Evolutionary conservation across 1,140 invertebrate genomes (phyloP).

Genomic region (Alviniconcha marisindica): DNA sequence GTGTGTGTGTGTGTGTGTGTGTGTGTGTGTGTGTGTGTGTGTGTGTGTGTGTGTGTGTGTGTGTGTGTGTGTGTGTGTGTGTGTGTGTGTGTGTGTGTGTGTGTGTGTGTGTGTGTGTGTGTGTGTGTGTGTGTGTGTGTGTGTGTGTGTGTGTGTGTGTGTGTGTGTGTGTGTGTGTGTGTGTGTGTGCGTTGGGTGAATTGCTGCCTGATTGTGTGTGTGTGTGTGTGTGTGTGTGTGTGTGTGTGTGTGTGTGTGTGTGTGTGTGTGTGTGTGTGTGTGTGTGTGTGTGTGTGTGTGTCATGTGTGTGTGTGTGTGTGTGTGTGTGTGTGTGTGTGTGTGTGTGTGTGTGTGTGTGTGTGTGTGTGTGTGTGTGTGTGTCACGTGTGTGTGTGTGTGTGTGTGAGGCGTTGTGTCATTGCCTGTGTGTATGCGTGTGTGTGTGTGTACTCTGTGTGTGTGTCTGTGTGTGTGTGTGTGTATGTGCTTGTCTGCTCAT

Average conservation of each 20-base stretch:
- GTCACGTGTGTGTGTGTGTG: too few species aligned
- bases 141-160: slow-evolving; percentile 24
- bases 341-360: too few species aligned
- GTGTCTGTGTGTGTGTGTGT: too few species aligned
- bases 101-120: background rate
- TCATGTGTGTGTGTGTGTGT: background rate
- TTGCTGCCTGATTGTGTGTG: background rate
- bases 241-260: background rate
- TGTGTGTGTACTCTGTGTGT: too few species aligned
- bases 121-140: slow-evolving; percentile 9
- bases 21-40: background rate
- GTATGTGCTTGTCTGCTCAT: too few species aligned
- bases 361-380: background rate
- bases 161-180: slow-evolving; percentile 24
- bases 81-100: background rate
- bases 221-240: slow-evolving; percentile 24
- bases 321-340: too few species aligned
- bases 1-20: background rate
- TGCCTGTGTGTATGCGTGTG: too few species aligned
- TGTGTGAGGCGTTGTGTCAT: background rate
- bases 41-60: background rate
- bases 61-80: background rate
- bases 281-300: background rate
- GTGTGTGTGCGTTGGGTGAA: background rate
- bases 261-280: background rate